These are phyloP conservation scores for Oryzias melastigma DNA, from an alignment of 2,113 vertebrate genomes.

Conservation along the genomic window DNA sequence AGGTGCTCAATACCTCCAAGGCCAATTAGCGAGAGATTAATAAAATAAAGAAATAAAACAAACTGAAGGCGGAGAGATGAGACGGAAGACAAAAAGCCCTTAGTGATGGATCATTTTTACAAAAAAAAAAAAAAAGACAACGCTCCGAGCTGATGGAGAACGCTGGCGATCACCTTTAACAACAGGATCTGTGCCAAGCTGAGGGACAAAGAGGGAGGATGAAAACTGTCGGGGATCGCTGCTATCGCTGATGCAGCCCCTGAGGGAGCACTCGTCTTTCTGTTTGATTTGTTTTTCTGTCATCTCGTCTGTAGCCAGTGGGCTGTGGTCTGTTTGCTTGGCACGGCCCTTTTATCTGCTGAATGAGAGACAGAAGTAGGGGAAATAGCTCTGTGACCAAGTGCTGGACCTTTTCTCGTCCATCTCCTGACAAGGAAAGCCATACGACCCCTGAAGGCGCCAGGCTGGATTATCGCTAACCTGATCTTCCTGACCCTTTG, in stretches of 20 bases:
- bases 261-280: conserved; percentile 53
- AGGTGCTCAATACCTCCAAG: conserved; percentile 21
- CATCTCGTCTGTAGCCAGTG: conserved; percentile 53
- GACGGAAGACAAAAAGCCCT: conserved; percentile 22
- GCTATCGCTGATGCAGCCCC: conserved; percentile 54
- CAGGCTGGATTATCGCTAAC: not conserved
- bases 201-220: conserved; percentile 26
- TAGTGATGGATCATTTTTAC: conserved; percentile 33
- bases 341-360: conserved; percentile 48
- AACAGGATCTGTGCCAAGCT: conserved; percentile 52
- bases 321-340: conserved; percentile 51
- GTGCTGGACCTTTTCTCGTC: conserved; percentile 28
- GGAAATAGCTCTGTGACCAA: conserved; percentile 40
- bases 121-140: conserved; percentile 13
- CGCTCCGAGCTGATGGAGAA: conserved; percentile 12
- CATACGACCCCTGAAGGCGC: conserved; percentile 1
- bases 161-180: conserved; percentile 49
- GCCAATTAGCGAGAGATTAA: conserved; percentile 28
- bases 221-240: conserved; percentile 42
- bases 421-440: conserved; percentile 9
- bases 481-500: conserved; percentile 1
- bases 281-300: conserved; percentile 64
- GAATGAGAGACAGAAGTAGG: conserved; percentile 37
- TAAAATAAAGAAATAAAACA: conserved; percentile 7
- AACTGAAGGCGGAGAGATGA: conserved; percentile 14